Percentiles rank a stretch among this genome's conserved stretches.
Conservation (phyloP, 2,888 invertebrate genomes). For the Aspidapion aeneum region DNA sequence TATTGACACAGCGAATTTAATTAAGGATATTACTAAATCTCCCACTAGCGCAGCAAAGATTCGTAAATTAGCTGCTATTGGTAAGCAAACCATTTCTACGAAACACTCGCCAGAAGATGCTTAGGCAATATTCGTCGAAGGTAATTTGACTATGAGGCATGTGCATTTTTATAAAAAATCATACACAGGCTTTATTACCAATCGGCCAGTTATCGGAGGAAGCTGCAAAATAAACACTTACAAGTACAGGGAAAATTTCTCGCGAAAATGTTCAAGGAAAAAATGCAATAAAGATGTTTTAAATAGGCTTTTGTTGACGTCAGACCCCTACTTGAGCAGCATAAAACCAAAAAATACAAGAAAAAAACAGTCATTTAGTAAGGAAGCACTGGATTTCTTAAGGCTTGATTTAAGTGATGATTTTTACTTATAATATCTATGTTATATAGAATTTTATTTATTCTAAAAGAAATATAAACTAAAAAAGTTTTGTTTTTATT, state of each 20-base stretch:
- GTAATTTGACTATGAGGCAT: conserved; percentile 3
- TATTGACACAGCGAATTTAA: neutral
- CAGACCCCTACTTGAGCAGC: conserved; percentile 5
- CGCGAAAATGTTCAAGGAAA: neutral
- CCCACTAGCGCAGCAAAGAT: neutral
- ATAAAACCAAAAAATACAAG: neutral
- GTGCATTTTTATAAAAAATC: conserved; percentile 24
- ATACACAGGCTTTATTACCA: conserved; percentile 31
- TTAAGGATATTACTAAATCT: neutral
- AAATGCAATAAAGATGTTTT: neutral
- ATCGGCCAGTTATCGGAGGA: conserved; percentile 29
- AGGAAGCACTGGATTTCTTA: neutral
- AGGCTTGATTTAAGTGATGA: neutral
- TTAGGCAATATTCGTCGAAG: neutral
- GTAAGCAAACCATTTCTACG: neutral
- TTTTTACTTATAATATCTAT: no score
- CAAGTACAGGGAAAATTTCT: neutral
- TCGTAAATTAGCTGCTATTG: neutral
- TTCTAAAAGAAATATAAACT: no score
- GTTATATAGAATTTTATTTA: no score
- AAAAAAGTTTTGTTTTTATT: no score
- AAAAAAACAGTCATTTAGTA: neutral
- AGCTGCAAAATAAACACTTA: conserved; percentile 21
- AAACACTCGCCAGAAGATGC: neutral
- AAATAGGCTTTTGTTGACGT: conserved; percentile 11